These are phyloP conservation scores for Mesochorus sp. DNA, from an alignment of 2,888 invertebrate species.

Conservation along the genomic window DNA sequence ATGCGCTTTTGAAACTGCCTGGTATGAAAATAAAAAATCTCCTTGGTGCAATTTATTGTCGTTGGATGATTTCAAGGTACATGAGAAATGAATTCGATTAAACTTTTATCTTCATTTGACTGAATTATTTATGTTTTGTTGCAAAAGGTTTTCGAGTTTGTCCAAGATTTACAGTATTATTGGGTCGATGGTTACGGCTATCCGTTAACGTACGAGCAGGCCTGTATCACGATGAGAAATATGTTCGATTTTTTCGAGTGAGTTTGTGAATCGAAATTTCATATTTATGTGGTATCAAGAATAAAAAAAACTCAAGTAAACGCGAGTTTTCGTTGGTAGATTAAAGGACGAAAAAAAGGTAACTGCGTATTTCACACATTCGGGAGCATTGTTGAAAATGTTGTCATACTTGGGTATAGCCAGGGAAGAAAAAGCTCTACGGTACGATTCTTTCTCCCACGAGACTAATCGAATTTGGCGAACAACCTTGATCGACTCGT, in stretches of 20 bases:
- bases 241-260: conserved; percentile 88
- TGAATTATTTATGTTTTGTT: conserved; percentile 2
- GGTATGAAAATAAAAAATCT: conserved; percentile 86
- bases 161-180: conserved; percentile 90
- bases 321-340: conserved; percentile 62
- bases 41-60: conserved; percentile 92
- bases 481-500: conserved; percentile 87
- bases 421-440: conserved; percentile 85
- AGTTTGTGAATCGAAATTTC: conserved; percentile 69
- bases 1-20: conserved; percentile 93
- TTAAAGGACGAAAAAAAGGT: conserved; percentile 80
- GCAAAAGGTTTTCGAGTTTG: conserved; percentile 88
- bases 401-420: conserved; percentile 89
- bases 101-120: not conserved
- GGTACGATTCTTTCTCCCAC: conserved; percentile 83
- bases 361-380: conserved; percentile 91
- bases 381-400: conserved; percentile 91
- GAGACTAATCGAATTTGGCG: conserved; percentile 83
- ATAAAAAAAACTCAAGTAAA: not conserved
- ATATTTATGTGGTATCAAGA: not conserved
- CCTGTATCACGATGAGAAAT: conserved; percentile 89
- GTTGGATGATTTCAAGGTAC: conserved; percentile 84
- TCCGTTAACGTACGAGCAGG: conserved; percentile 88
- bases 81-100: conserved; percentile 70
- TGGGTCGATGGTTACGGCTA: conserved; percentile 93